phyloP scores from a whole-genome alignment of 1,140 invertebrate species.

The Drusus annulatus region DNA sequence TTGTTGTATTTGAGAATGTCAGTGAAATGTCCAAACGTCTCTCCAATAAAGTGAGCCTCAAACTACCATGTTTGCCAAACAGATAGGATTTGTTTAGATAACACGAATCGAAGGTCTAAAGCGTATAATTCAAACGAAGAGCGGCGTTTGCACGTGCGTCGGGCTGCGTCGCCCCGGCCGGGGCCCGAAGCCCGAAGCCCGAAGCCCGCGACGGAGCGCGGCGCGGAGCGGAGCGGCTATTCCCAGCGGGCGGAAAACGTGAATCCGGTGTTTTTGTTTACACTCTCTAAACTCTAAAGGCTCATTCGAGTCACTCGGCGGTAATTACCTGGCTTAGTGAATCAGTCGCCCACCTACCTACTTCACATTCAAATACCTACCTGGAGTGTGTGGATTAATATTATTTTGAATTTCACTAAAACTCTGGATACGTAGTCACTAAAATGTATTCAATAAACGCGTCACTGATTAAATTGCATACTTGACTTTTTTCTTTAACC shows the following conservation, averaged over 20 bases:
- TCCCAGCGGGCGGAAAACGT: neutral
- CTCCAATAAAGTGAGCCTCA: constrained; percentile 33
- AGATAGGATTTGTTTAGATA: constrained; percentile 39
- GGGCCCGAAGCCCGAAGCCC: too few relatives aligned
- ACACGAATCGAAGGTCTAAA: constrained; percentile 30
- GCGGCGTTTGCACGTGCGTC: neutral
- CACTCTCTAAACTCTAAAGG: constrained; percentile 4
- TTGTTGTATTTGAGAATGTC: neutral
- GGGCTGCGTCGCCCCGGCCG: too few relatives aligned
- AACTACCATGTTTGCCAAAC: constrained; percentile 38
- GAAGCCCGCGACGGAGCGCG: too few relatives aligned
- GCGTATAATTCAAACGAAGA: constrained; percentile 15
- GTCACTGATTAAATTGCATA: too few relatives aligned
- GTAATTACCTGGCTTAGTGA: too few relatives aligned
- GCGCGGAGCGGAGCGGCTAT: constrained; percentile 9
- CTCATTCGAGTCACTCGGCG: constrained; percentile 4
- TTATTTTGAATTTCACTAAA: too few relatives aligned
- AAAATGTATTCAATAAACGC: too few relatives aligned
- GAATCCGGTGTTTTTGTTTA: constrained; percentile 5
- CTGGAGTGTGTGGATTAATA: too few relatives aligned
- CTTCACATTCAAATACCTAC: too few relatives aligned
- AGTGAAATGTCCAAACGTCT: constrained; percentile 29
- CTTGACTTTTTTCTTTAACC: too few relatives aligned
- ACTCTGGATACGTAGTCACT: too few relatives aligned
- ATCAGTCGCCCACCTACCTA: too few relatives aligned